These are phyloP conservation scores for Proterorhinus semilunaris DNA, from an alignment of 2,113 vertebrate species.

Conservation along the genomic window DNA sequence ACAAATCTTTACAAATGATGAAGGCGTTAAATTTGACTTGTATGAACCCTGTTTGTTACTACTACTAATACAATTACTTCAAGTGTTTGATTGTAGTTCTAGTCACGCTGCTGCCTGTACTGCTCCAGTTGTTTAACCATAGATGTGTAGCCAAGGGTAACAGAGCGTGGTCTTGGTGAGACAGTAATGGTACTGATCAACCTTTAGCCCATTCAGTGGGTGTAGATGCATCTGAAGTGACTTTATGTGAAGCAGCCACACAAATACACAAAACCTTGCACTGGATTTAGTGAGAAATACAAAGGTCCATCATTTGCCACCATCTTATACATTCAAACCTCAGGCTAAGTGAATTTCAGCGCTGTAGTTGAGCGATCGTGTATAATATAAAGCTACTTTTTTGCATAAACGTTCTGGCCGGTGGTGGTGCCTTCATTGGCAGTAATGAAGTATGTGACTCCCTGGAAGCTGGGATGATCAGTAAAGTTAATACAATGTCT, in stretches of 20 bases:
- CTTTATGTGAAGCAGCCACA: neutral
- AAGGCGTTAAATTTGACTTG: too few relatives aligned
- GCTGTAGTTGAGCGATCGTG: neutral
- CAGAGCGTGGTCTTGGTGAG: neutral
- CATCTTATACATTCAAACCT: neutral
- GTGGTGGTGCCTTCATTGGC: neutral
- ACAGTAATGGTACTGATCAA: neutral
- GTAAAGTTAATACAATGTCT: neutral
- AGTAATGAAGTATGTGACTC: constrained; percentile 1
- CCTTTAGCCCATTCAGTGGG: neutral
- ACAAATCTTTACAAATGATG: too few relatives aligned
- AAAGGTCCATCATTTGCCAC: neutral
- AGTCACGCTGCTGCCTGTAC: too few relatives aligned
- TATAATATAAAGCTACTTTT: neutral
- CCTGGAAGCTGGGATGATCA: neutral
- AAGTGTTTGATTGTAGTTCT: too few relatives aligned
- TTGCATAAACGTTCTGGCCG: neutral
- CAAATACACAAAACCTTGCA: neutral
- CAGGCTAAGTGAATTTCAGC: neutral
- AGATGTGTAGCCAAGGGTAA: neutral
- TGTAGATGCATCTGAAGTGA: neutral
- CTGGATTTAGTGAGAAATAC: neutral
- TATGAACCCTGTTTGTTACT: too few relatives aligned
- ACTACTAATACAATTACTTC: too few relatives aligned
- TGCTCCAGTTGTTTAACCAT: neutral